Evolutionary conservation across 2,888 invertebrate species (phyloP).

Genomic region (Eueremaeus valkanovi): DNA sequence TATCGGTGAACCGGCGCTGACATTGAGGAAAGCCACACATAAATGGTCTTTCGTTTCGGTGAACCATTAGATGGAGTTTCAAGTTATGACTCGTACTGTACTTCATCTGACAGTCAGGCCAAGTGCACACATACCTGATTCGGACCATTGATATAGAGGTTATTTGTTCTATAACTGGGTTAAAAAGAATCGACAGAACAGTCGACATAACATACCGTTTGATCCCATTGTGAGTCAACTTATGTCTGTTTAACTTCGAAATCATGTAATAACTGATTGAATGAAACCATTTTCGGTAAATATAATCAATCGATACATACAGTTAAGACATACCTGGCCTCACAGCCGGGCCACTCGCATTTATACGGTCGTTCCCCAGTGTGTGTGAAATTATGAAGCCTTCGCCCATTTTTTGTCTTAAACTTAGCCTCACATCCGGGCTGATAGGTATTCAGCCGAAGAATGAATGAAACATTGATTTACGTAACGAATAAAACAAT

Average conservation of each 20-base stretch:
- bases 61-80: not conserved
- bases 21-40: not conserved
- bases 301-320: too few species aligned
- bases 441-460: too few species aligned
- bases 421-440: not conserved
- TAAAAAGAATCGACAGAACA: too few species aligned
- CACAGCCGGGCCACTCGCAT: constrained; percentile 22
- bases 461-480: too few species aligned
- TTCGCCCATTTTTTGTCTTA: not conserved
- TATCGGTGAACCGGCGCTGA: not conserved
- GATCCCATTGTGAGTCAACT: not conserved
- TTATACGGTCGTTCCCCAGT: not conserved
- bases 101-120: not conserved
- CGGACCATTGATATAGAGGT: not conserved
- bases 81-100: not conserved
- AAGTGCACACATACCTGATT: not conserved
- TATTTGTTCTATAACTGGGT: too few species aligned
- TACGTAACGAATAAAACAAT: too few species aligned
- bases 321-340: not conserved
- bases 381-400: not conserved
- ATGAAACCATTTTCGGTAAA: too few species aligned
- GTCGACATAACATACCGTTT: not conserved
- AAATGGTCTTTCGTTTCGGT: not conserved
- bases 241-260: not conserved
- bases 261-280: constrained; percentile 3